Base-by-base conservation (phyloP, 1,140 invertebrate genomes). In the Solen grandis region DNA sequence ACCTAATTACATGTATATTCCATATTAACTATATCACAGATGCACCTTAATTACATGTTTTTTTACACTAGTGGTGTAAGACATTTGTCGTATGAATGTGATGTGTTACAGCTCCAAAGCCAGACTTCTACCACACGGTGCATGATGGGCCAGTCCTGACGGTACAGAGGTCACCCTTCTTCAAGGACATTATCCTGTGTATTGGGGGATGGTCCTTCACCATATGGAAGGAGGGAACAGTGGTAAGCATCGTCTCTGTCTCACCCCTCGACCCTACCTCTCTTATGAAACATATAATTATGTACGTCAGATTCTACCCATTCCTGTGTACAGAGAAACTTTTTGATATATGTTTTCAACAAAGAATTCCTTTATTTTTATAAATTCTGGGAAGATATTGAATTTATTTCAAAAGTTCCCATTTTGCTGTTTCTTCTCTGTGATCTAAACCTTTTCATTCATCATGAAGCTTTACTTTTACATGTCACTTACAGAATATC, bases 201-300 rank as follows among this genome's bases (percentile, higher is more conserved):
- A 90, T 93, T 25, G 93, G 93, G 57, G 93, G 93, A 22, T 93
- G 92, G 88, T 91, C 86, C 8, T 91, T 92, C 38, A 87, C 90
- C 22, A 69, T 93, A 16, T 93, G 92, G 92, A 92, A 92, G 81
- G 92, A 93, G 83, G 89, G 89, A n/a, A 82, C 92, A 10, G 83
- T 78, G 63, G 92, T 92, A 88, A 88, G 87, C 85, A 19, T 14
- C 10, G 22, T 14, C n/a, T 36, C 33, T 13, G 13, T n/a, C 46
- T 14, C n/a, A n/a, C 46, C n/a, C n/a, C 13, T 13, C n/a, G n/a
- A n/a, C 46, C 46, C 13, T 52, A n/a, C n/a, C 13, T 52, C 13
- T 52, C n/a, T 52, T 52, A 52, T 52, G 13, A 52, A n/a, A n/a
- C n/a, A n/a, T n/a, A n/a, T n/a, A n/a, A n/a, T n/a, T n/a, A n/a